Percentiles rank a stretch among this genome's conserved stretches.
phyloP scores from a whole-genome alignment of 2,888 invertebrate genomes.

The Acleris literana region DNA sequence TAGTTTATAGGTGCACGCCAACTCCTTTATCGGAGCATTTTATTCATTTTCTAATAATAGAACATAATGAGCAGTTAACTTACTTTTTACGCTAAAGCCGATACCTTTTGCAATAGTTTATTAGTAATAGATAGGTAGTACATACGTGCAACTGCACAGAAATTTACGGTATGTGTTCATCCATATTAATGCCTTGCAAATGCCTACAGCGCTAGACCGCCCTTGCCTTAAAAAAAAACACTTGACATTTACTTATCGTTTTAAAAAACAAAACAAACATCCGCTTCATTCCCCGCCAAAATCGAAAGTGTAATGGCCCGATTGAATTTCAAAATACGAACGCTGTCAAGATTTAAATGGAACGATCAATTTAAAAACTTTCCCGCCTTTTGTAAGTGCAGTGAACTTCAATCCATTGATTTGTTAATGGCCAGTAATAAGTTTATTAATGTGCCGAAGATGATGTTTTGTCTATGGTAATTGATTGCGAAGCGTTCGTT shows the following conservation, averaged over 20 bases:
- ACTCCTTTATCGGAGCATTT: not conserved
- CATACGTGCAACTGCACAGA: slow-evolving; percentile 30
- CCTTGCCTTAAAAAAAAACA: slow-evolving; percentile 17
- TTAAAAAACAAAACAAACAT: slow-evolving; percentile 32
- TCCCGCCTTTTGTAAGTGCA: slow-evolving; percentile 46
- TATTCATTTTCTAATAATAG: slow-evolving; percentile 30
- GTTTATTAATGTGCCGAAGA: slow-evolving; percentile 38
- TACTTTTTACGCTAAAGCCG: slow-evolving; percentile 23
- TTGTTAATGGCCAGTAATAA: slow-evolving; percentile 42
- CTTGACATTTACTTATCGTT: slow-evolving; percentile 31
- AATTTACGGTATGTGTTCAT: slow-evolving; percentile 32
- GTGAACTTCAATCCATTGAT: slow-evolving; percentile 36
- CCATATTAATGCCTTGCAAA: slow-evolving; percentile 31
- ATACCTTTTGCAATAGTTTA: slow-evolving; percentile 31
- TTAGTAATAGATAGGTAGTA: slow-evolving; percentile 32
- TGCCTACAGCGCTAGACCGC: slow-evolving; percentile 20
- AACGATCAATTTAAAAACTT: slow-evolving; percentile 49
- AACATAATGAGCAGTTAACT: slow-evolving; percentile 24
- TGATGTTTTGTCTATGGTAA: slow-evolving; percentile 36
- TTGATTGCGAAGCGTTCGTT: slow-evolving; percentile 25
- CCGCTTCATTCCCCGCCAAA: slow-evolving; percentile 36
- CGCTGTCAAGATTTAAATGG: slow-evolving; percentile 46
- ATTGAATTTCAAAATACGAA: slow-evolving; percentile 48
- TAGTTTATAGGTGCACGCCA: not conserved
- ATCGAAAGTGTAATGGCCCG: slow-evolving; percentile 44